Evolutionary conservation across 1,140 invertebrate species (phyloP), one percentile per base, ranked within the genome.

Genomic region (Physella acuta): DNA sequence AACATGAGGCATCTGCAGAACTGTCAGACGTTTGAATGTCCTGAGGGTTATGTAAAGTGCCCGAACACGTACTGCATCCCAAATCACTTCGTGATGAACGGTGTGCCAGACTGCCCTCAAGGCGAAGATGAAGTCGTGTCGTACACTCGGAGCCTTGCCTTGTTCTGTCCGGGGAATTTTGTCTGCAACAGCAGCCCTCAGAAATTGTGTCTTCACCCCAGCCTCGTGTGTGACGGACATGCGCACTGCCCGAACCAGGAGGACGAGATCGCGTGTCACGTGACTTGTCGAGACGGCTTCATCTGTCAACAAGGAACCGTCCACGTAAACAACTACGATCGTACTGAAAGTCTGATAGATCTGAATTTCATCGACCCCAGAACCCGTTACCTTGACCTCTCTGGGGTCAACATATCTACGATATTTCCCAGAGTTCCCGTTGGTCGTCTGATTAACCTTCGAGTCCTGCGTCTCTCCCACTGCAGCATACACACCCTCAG

Each of bases 1-100:
- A 65, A 65, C 36, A 51, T 65, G 62, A 31, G 28, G 26, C 62
- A 65, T 65, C 49, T 65, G 11, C 44, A 53, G 17, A 31, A 31
- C n/a, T 65, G 62, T 34, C 26, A 33, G 3, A n/a, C 51, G 14
- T 65, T 65, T n/a, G 20, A 3, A 2, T 65, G 62, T 65, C 49
- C 44, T 52, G 44, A 31, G 2, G 62, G 62, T 20, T 65, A 52
- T 44, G 2, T 53, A 8, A 65, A 65, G 36, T 65, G 62, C 26
- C 62, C 62, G 8, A 44, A 49, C 1, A 30, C 62, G 2, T 65
- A 65, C 30, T 65, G 62, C 28, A 53, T 65, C 28, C 62, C 62
- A 3, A 33, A 52, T 14, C 62, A 65, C 28, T 44, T 52, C 14
- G 44, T 44, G 3, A 24, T 33, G 30, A 49, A 65, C n/a, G 39